A percentile compares a stretch with the other conserved stretches of the same genome.
These are phyloP conservation scores for Chouioia cunea DNA, from an alignment of 2,888 invertebrate genomes.

Conservation along the genomic window DNA sequence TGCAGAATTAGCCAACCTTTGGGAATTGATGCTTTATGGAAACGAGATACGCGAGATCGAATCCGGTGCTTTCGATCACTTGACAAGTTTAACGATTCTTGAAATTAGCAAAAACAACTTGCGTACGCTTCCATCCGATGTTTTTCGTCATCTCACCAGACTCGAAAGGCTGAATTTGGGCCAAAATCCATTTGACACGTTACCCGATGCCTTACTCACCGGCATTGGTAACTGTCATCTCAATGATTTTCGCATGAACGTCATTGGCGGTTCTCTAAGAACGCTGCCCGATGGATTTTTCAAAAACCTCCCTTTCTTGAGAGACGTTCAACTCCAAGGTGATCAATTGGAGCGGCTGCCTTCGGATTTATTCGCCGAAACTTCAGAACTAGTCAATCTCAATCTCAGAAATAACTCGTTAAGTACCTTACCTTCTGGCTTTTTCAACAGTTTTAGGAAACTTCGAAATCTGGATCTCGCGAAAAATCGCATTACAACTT, in stretches of 20 bases:
- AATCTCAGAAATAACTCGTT: slow-evolving; percentile 64
- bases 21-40: slow-evolving; percentile 76
- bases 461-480: no score
- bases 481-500: no score
- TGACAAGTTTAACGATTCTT: slow-evolving; percentile 73
- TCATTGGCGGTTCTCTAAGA: slow-evolving; percentile 71
- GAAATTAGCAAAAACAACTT: slow-evolving; percentile 80
- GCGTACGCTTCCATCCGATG: slow-evolving; percentile 72
- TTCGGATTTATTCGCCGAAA: slow-evolving; percentile 61
- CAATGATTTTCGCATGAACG: slow-evolving; percentile 64
- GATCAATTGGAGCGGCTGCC: slow-evolving; percentile 74
- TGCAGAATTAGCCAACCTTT: slow-evolving; percentile 63
- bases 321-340: slow-evolving; percentile 72
- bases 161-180: slow-evolving; percentile 66
- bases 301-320: slow-evolving; percentile 72
- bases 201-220: slow-evolving; percentile 74
- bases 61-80: slow-evolving; percentile 74
- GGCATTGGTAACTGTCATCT: slow-evolving; percentile 70
- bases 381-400: neutral
- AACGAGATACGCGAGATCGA: slow-evolving; percentile 75
- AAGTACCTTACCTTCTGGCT: slow-evolving; percentile 55
- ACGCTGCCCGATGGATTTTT: slow-evolving; percentile 75
- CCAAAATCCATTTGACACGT: slow-evolving; percentile 74
- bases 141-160: slow-evolving; percentile 48
- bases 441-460: no score